Evolutionary conservation across 2,888 invertebrate species (phyloP).

Genomic region (Notodonta dromedarius): DNA sequence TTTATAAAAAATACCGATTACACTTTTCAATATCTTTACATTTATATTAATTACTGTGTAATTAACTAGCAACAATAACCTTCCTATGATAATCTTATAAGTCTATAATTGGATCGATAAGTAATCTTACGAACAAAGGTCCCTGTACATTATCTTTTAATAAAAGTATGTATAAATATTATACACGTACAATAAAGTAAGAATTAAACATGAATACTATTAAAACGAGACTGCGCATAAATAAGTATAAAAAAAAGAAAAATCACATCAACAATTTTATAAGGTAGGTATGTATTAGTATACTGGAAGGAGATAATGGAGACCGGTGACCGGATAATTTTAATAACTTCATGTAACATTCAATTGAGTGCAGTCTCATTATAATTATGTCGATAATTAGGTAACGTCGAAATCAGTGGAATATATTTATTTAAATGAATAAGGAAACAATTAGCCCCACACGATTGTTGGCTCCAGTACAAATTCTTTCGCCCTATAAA

Average conservation of each 20-base stretch:
- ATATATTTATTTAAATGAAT: constrained; percentile 12
- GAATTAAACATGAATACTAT: not conserved
- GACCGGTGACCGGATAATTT: too few relatives aligned
- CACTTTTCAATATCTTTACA: not conserved
- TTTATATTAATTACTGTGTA: not conserved
- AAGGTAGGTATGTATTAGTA: too few relatives aligned
- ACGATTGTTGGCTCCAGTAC: constrained; percentile 29
- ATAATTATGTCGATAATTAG: too few relatives aligned
- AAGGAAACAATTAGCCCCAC: constrained; percentile 21
- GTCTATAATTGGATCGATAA: not conserved
- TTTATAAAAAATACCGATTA: not conserved
- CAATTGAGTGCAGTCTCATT: too few relatives aligned
- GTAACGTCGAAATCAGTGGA: constrained; percentile 35
- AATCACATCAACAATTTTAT: too few relatives aligned
- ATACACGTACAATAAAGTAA: not conserved
- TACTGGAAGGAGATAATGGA: too few relatives aligned
- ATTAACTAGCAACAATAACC: not conserved
- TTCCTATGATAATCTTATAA: not conserved
- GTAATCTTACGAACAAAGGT: not conserved
- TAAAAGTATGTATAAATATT: not conserved
- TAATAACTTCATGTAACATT: too few relatives aligned
- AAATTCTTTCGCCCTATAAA: constrained; percentile 50
- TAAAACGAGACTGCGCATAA: not conserved
- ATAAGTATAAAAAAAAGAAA: not conserved
- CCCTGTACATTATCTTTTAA: not conserved